Base-by-base conservation (phyloP, 2,797 vertebrate species). In the Acomys russatus region DNA sequence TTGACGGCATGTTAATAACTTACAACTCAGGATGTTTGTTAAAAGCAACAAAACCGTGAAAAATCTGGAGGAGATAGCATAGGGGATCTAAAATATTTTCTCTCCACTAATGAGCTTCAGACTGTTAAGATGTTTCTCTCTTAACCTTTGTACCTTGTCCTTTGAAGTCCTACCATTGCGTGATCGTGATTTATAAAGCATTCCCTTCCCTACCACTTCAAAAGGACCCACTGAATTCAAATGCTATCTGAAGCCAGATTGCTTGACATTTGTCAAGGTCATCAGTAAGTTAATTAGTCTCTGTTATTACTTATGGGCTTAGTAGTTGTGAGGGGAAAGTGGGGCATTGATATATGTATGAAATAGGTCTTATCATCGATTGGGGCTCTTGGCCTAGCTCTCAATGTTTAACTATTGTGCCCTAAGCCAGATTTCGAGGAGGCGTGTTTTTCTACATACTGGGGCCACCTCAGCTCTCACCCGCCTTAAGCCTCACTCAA, bases 11-110 rank as follows among this genome's bases (percentile, higher is more conserved):
- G 17, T 64, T 88, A 59, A 80, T 90, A 84, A 90, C 94, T 92
- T 87, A 96, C 85, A 82, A 73, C n/a, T 82, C 51, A 74, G 71
- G 49, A 91, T 70, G 14, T 91, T 77, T 88, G 30, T 85, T 82
- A 38, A 66, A 91, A 88, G 68, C 9, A 79, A 68, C 22, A 90
- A 94, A 93, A 80, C 14, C 70, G 77, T 54, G 54, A 70, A 88
- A 85, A 83, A 44, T 0, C 38, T 70, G 17, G 54, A 86, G 38
- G 95, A 76, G 56, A 33, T 38, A n/a, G 22, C 10, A 61, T 1
- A 49, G 6, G n/a, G 15, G 33, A 14, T 70, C 44, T 64, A 90
- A 80, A 22, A 54, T 44, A 18, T 64, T 92, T 88, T 84, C 66
- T 95, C 38, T 90, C 44, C 63, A n/a, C 22, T 20, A 66, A 63